A percentile compares a stretch with the other conserved stretches of the same genome.
These are phyloP conservation scores for Aleiodes sp. DNA, from an alignment of 1,140 invertebrate genomes.

Conservation along the genomic window DNA sequence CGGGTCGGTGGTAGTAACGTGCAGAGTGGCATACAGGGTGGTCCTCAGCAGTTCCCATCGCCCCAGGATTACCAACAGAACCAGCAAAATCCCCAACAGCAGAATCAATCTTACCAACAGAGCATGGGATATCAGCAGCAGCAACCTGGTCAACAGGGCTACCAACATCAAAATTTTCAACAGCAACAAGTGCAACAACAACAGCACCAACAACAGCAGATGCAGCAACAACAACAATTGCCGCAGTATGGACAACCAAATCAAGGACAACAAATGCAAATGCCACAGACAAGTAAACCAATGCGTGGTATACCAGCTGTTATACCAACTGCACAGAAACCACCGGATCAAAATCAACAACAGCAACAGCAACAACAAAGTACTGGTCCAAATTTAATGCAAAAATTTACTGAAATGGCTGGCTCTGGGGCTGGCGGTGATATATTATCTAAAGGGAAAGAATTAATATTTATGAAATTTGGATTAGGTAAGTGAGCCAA, in stretches of 20 bases:
- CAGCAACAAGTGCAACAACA: slow-evolving; percentile 52
- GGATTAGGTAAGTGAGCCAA: slow-evolving; percentile 73
- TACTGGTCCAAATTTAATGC: slow-evolving; percentile 78
- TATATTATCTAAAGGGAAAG: slow-evolving; percentile 88
- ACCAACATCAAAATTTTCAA: slow-evolving; percentile 58
- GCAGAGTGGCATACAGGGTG: slow-evolving; percentile 56
- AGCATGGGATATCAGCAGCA: slow-evolving; percentile 47
- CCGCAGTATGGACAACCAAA: slow-evolving; percentile 45
- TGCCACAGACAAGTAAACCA: slow-evolving; percentile 54
- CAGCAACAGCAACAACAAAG: slow-evolving; percentile 55
- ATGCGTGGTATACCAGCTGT: slow-evolving; percentile 71
- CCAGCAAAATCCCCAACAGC: slow-evolving; percentile 51
- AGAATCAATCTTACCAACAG: slow-evolving; percentile 42
- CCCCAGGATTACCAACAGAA: slow-evolving; percentile 51
- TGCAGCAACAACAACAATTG: slow-evolving; percentile 37
- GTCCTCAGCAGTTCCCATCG: slow-evolving; percentile 60
- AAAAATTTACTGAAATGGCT: slow-evolving; percentile 81
- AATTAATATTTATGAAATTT: slow-evolving; percentile 91
- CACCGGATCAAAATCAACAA: slow-evolving; percentile 56
- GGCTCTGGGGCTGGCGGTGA: slow-evolving; percentile 80
- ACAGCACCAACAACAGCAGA: slow-evolving; percentile 49
- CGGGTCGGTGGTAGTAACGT: slow-evolving; percentile 72
- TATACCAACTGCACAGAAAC: slow-evolving; percentile 68
- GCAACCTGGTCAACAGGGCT: slow-evolving; percentile 55
- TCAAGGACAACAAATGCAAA: slow-evolving; percentile 41